A percentile compares a stretch with the other conserved stretches of the same genome.
These are phyloP conservation scores for Arbacia lixula DNA, from an alignment of 53 echinoderm and acorn worm genomes.

Conservation along the genomic window DNA sequence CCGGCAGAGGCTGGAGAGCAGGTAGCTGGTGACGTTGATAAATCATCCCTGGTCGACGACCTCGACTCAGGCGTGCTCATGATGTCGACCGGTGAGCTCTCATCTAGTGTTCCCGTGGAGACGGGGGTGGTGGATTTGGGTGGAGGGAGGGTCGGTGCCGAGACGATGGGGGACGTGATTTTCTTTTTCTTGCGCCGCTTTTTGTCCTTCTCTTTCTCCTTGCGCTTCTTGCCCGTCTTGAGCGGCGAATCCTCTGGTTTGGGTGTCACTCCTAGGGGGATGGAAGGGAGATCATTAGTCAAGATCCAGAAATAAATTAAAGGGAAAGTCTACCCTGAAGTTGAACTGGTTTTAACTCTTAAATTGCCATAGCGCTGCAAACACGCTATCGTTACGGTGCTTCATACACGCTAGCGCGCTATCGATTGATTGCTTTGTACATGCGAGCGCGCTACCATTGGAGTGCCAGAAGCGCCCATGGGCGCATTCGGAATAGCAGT, in stretches of 20 bases:
- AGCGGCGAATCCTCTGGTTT: background rate
- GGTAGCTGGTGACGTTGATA: constrained; percentile 35
- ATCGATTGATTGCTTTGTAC: too few species aligned
- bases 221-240: constrained; percentile 38
- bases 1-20: constrained; percentile 46
- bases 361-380: too few species aligned
- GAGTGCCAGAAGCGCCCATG: too few species aligned
- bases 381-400: too few species aligned
- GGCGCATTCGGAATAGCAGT: too few species aligned
- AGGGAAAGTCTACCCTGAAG: too few species aligned
- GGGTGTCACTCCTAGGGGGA: background rate
- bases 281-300: too few species aligned
- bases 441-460: too few species aligned
- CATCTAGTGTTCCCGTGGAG: constrained; percentile 44
- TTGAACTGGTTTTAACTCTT: too few species aligned
- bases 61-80: constrained; percentile 47
- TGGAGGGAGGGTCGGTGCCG: constrained; percentile 1
- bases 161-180: background rate
- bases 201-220: constrained; percentile 34
- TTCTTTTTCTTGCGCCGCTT: constrained; percentile 50
- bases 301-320: background rate
- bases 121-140: constrained; percentile 45
- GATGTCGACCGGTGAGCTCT: constrained; percentile 31
- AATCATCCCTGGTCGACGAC: constrained; percentile 34
- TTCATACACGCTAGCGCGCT: too few species aligned